Percentiles rank a stretch among this genome's conserved stretches.
Evolutionary conservation across 1,140 invertebrate species (phyloP).

Genomic region (Brachionus plicatilis): DNA sequence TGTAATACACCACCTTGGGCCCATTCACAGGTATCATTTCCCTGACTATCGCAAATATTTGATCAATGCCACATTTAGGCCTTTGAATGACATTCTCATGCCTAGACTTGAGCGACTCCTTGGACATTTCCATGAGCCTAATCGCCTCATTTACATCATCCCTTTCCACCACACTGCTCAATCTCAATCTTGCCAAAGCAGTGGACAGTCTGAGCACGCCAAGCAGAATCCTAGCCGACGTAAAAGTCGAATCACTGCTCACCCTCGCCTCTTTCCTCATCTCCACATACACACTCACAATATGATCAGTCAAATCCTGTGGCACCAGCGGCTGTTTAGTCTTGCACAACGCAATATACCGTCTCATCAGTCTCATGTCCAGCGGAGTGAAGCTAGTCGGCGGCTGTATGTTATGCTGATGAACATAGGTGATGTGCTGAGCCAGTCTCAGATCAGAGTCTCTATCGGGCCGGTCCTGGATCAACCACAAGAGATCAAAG

Average conservation of each 20-base stretch:
- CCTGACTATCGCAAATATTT: constrained; percentile 76
- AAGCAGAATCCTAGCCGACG: constrained; percentile 84
- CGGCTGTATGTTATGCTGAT: constrained; percentile 82
- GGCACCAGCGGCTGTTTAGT: constrained; percentile 71
- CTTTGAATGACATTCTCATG: background rate
- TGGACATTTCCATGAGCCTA: constrained; percentile 83
- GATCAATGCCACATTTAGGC: constrained; percentile 58
- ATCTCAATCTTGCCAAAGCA: constrained; percentile 78
- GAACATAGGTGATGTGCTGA: constrained; percentile 95
- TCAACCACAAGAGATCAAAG: constrained; percentile 95
- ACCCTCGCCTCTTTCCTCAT: constrained; percentile 77
- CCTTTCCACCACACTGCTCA: constrained; percentile 79
- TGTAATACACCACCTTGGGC: constrained; percentile 62
- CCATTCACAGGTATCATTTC: constrained; percentile 68
- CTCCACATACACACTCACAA: constrained; percentile 89
- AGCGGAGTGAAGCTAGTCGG: constrained; percentile 61
- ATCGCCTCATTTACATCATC: constrained; percentile 92
- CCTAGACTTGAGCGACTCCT: background rate
- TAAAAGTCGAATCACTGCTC: constrained; percentile 50
- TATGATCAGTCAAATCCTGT: constrained; percentile 75
- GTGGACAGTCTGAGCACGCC: constrained; percentile 87
- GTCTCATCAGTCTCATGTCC: constrained; percentile 49
- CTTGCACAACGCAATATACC: constrained; percentile 86
- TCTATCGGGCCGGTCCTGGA: constrained; percentile 85
- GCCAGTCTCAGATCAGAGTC: constrained; percentile 84